Base-by-base conservation (phyloP, 2,888 invertebrate genomes). In the Xylocampa areola region DNA sequence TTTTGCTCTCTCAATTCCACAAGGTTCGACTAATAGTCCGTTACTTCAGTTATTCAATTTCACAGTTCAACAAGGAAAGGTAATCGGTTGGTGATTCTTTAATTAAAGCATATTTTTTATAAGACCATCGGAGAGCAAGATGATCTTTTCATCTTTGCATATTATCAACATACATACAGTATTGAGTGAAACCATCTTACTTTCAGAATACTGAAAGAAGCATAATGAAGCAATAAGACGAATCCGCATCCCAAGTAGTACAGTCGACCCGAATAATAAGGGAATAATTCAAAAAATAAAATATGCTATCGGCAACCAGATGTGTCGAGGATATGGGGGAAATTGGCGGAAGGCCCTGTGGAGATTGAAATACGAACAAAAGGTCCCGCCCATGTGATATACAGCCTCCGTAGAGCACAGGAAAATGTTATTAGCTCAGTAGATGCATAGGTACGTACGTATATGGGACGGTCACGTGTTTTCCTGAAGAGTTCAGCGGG, bases 341-440 rank as follows among this genome's bases (percentile, higher is more conserved):
- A 69, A 70, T 64, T 55, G 70, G 70, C 54, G 65, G 37, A 52
- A 51, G 48, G 49, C 32, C 23, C 59, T 33, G 54, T 50, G 45
- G 54, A 60, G 60, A 70, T 65, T 65, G 59, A 70, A 69, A 68
- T 49, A 52, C 59, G 66, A 60, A 69, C 59, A 54, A 68, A 62
- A 47, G 63, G 33, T 33, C 11, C 41, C 30, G n/a, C 16, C 19
- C 29, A 13, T 27, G 54, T 50, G 62, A 68, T 54, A 68, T 43
- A 62, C 45, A 43, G 33, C 17, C 25, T 37, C 21, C 50, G 37
- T 47, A 27, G 21, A 27, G 29, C 27, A 32, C 29, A 29, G 40
- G 39, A 62, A 45, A 43, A 47, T 47, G 68, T 54, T 66, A 68
- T 68, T 50, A 66, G 33, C 14, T 10, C 21, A 39, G n/a, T 53